Evolutionary conservation across 2,888 invertebrate species (phyloP), one percentile per base, ranked within the genome.

Genomic region (Tribolium freemani): DNA sequence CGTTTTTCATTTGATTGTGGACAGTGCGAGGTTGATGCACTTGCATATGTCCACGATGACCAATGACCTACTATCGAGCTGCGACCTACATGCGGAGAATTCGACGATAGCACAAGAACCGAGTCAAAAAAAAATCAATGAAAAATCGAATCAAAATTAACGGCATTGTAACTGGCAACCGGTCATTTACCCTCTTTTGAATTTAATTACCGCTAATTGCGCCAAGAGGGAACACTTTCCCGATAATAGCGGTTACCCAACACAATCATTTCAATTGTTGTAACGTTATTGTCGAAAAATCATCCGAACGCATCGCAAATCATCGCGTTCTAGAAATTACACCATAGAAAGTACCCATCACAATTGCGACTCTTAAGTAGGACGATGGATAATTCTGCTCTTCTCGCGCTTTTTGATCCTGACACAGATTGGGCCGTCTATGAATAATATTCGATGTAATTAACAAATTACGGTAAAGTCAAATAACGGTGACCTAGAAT

Each of bases 401-500:
- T 48, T 45, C 20, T 48, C 38, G 57, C 26, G 57, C 31, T 61
- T 46, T 61, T 54, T 67, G 56, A 56, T 54, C 11, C 48, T 56
- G 46, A 44, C 56, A 67, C 67, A 56, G 56, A 67, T 46, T 21
- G 20, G 21, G 13, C 26, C 11, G 66, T n/a, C 54, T n/a, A 46
- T 61, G 48, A 61, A 48, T 58, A 67, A 56, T 63, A 13, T 63
- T 64, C 53, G 20, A 64, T 10, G 20, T 54, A 57, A 57, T 67
- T 26, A 56, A 64, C 66, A 48, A 66, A 67, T 67, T 67, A 48
- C 67, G 56, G 67, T 67, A 67, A 67, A 67, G 67, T 51, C 57
- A 13, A 57, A 70, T 75, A 75, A 77, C 77, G 67, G 71, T 76
- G 76, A 76, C 76, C 76, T 70, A 69, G 63, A 76, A 74, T 72